Conservation (phyloP, 2,888 invertebrate species). For the Laspeyria flexula region DNA sequence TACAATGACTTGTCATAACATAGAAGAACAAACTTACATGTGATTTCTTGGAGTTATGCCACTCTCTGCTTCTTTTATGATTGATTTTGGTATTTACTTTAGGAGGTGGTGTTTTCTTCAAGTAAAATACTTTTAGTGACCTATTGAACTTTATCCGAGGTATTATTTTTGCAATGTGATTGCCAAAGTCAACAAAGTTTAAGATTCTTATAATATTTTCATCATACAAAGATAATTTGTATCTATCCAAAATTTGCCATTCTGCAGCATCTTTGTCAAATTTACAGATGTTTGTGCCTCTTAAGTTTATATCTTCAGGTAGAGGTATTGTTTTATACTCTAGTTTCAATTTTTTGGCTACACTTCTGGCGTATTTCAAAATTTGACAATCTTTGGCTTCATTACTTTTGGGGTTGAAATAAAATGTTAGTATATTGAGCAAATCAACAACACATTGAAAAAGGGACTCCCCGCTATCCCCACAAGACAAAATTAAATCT, state of each 20-base stretch:
- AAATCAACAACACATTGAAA: constrained; percentile 93
- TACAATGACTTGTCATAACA: too few species aligned
- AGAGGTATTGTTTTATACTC: constrained; percentile 89
- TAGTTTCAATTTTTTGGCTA: constrained; percentile 83
- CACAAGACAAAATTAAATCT: constrained; percentile 92
- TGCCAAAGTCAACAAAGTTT: constrained; percentile 93
- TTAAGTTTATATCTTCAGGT: constrained; percentile 91
- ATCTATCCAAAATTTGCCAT: constrained; percentile 88
- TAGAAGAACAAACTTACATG: constrained; percentile 70
- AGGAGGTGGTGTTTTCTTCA: constrained; percentile 66
- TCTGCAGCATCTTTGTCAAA: constrained; percentile 89
- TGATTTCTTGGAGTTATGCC: constrained; percentile 77
- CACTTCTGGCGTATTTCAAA: constrained; percentile 63
- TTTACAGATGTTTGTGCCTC: constrained; percentile 89
- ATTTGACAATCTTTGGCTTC: constrained; percentile 57
- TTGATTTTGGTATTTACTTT: constrained; percentile 72
- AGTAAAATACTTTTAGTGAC: constrained; percentile 75
- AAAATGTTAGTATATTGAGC: constrained; percentile 92
- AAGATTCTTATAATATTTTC: constrained; percentile 91
- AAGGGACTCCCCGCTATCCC: constrained; percentile 91
- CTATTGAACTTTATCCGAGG: constrained; percentile 89
- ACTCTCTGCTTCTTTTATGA: constrained; percentile 75
- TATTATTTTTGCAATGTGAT: constrained; percentile 88
- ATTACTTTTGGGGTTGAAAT: constrained; percentile 76
- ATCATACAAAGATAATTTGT: constrained; percentile 86